Conservation (phyloP, 2,888 invertebrate species). For the Temnothorax ravouxi region DNA sequence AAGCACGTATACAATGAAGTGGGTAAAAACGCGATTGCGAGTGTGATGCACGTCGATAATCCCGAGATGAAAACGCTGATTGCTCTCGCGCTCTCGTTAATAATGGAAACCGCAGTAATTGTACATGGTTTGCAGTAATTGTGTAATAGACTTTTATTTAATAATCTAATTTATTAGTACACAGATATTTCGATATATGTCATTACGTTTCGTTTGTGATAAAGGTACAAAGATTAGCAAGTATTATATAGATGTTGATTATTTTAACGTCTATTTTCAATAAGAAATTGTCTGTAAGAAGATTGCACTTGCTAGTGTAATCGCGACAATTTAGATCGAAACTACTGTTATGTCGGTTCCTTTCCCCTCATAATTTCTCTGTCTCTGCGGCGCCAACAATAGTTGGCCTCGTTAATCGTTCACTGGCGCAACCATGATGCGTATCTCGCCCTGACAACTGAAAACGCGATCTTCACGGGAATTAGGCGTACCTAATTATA, state of each 20-base stretch:
- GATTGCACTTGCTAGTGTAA: conserved; percentile 53
- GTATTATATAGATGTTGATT: background rate
- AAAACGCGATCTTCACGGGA: conserved; percentile 76
- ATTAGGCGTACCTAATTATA: conserved; percentile 80
- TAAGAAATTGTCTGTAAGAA: background rate
- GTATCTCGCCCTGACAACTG: conserved; percentile 78
- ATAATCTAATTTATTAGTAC: background rate
- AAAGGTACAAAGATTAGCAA: background rate
- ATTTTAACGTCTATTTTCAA: conserved; percentile 6
- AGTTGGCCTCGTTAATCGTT: conserved; percentile 81
- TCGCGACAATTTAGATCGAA: conserved; percentile 63
- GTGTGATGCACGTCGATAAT: conserved; percentile 18
- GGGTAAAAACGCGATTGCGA: conserved; percentile 25
- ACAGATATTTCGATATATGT: background rate
- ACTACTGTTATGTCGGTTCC: conserved; percentile 66
- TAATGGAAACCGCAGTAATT: background rate
- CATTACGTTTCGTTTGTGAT: background rate
- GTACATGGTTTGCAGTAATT: background rate
- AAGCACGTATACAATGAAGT: conserved; percentile 37
- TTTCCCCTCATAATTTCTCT: conserved; percentile 71
- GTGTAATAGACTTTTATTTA: background rate
- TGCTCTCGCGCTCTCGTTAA: background rate
- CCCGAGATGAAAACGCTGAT: conserved; percentile 11
- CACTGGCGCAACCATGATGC: conserved; percentile 78
- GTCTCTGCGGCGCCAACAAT: conserved; percentile 75